Percentiles rank a stretch among this genome's conserved stretches.
Evolutionary conservation across 2,113 vertebrate species (phyloP).

Genomic region (Galemys pyrenaicus): DNA sequence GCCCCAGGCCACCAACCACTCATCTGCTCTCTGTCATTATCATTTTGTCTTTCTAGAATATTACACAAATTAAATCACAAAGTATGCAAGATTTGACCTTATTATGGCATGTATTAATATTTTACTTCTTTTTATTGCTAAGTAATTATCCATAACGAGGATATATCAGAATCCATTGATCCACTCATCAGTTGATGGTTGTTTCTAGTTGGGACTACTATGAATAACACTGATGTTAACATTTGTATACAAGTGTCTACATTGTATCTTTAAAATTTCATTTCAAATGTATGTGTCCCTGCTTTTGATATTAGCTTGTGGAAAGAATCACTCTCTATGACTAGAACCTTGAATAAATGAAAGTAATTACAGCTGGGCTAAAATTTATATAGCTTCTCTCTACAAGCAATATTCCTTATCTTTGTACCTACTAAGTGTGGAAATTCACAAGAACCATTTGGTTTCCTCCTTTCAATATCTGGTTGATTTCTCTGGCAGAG

Average conservation of each 20-base stretch:
- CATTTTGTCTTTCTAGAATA: neutral
- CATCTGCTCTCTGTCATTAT: neutral
- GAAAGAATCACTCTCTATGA: slow-evolving; percentile 62
- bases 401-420: neutral
- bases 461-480: slow-evolving; percentile 37
- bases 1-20: neutral
- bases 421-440: slow-evolving; percentile 1
- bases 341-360: slow-evolving; percentile 50
- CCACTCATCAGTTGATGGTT: neutral
- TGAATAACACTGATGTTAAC: neutral
- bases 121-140: slow-evolving; percentile 19
- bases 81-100: neutral
- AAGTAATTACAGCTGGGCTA: slow-evolving; percentile 57
- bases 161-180: neutral
- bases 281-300: slow-evolving; percentile 31
- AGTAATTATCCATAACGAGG: neutral
- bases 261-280: slow-evolving; percentile 50
- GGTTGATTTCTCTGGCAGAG: slow-evolving; percentile 16
- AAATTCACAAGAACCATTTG: slow-evolving; percentile 34
- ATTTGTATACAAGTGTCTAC: slow-evolving; percentile 23
- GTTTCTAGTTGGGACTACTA: neutral
- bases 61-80: neutral
- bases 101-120: neutral
- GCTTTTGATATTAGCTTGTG: slow-evolving; percentile 38
- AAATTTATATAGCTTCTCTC: slow-evolving; percentile 50